Evolutionary conservation across 2,888 invertebrate species (phyloP).

Genomic region (Lamproptera curius): DNA sequence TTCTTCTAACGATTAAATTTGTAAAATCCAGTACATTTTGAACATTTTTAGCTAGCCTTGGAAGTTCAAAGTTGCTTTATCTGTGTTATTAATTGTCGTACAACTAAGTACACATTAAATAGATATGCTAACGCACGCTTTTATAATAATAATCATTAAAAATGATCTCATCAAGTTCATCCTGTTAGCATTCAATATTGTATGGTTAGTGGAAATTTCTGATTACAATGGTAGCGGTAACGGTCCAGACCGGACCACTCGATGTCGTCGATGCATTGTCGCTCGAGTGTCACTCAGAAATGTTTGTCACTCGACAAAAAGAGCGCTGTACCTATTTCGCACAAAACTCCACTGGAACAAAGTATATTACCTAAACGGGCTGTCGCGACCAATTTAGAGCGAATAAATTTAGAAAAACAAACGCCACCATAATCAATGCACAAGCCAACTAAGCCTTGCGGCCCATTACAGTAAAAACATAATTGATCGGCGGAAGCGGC

Average conservation of each 20-base stretch:
- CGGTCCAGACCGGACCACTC: constrained; percentile 36
- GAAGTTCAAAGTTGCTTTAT: too few relatives aligned
- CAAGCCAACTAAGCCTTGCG: constrained; percentile 51
- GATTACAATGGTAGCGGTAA: constrained; percentile 19
- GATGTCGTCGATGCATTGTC: constrained; percentile 53
- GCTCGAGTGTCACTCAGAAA: constrained; percentile 60
- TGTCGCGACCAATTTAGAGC: constrained; percentile 5
- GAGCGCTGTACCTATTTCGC: constrained; percentile 32
- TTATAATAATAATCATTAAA: too few relatives aligned
- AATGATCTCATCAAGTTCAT: too few relatives aligned
- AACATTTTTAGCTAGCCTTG: too few relatives aligned
- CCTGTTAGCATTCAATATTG: too few relatives aligned
- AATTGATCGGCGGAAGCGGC: constrained; percentile 66
- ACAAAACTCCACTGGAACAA: constrained; percentile 25
- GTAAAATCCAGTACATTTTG: too few relatives aligned
- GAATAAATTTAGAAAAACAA: constrained; percentile 17
- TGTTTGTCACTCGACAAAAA: constrained; percentile 60
- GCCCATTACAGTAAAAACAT: constrained; percentile 49
- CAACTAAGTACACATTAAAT: too few relatives aligned
- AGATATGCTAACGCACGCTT: too few relatives aligned
- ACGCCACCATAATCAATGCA: constrained; percentile 7
- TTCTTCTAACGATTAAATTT: too few relatives aligned
- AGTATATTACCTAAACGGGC: constrained; percentile 15
- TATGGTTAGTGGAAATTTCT: not conserved
- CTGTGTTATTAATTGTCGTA: too few relatives aligned